Percentiles rank a stretch among this genome's conserved stretches.
phyloP scores from a whole-genome alignment of 2,888 invertebrate species.

The Axea sp. region DNA sequence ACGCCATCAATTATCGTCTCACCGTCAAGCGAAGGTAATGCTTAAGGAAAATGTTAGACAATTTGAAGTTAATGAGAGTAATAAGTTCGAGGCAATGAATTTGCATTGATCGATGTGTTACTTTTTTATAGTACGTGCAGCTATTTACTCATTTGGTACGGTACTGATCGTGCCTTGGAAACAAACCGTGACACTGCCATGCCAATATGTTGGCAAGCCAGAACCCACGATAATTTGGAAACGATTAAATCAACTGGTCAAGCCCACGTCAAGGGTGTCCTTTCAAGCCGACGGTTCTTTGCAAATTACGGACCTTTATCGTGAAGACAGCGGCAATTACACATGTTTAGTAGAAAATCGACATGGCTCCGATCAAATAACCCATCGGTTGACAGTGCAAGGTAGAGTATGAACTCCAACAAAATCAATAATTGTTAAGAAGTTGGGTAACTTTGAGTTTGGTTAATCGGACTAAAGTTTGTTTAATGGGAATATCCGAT shows the following conservation, averaged over 20 bases:
- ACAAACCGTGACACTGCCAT: constrained; percentile 89
- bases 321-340: constrained; percentile 93
- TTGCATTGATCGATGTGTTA: constrained; percentile 8
- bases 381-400: constrained; percentile 85
- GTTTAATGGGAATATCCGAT: constrained; percentile 18
- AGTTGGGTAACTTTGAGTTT: constrained; percentile 32
- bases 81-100: constrained; percentile 21
- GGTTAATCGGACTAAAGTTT: constrained; percentile 26
- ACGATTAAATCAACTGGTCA: constrained; percentile 87
- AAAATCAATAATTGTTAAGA: constrained; percentile 45
- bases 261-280: constrained; percentile 85
- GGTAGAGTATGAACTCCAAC: constrained; percentile 68
- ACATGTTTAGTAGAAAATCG: constrained; percentile 92
- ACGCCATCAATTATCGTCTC: constrained; percentile 79
- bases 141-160: constrained; percentile 79
- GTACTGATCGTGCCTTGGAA: constrained; percentile 86
- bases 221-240: constrained; percentile 89
- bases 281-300: constrained; percentile 85
- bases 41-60: constrained; percentile 29
- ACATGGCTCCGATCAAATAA: constrained; percentile 90
- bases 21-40: constrained; percentile 79
- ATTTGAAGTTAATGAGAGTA: too few relatives aligned
- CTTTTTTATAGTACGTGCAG: constrained; percentile 76
- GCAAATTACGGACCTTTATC: constrained; percentile 88
- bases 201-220: constrained; percentile 91